A percentile compares a stretch with the other conserved stretches of the same genome.
Evolutionary conservation across 2,888 invertebrate genomes (phyloP).

Genomic region (Rhamphomyia laevipes): DNA sequence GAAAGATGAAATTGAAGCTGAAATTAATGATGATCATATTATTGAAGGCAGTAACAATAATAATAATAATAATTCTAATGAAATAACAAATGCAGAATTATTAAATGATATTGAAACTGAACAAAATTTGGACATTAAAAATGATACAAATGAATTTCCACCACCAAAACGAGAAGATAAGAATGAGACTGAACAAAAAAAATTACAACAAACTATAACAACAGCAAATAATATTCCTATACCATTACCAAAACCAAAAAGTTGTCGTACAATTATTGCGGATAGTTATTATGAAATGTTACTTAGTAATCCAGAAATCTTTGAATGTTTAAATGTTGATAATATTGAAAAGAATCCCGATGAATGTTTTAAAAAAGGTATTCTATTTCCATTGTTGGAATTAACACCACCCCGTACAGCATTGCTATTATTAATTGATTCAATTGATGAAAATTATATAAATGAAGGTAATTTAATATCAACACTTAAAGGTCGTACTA

Average conservation of each 20-base stretch:
- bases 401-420: slow-evolving; percentile 78
- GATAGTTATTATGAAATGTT: slow-evolving; percentile 72
- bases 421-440: slow-evolving; percentile 78
- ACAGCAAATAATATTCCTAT: slow-evolving; percentile 24
- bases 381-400: slow-evolving; percentile 76
- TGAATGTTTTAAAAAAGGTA: slow-evolving; percentile 78
- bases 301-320: slow-evolving; percentile 66
- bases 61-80: slow-evolving; percentile 23
- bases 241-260: slow-evolving; percentile 41
- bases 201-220: slow-evolving; percentile 10
- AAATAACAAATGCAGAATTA: slow-evolving; percentile 9
- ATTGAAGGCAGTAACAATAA: slow-evolving; percentile 16
- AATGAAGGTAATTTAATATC: slow-evolving; percentile 43
- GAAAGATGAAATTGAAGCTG: slow-evolving; percentile 32
- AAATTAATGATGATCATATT: slow-evolving; percentile 29
- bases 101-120: slow-evolving; percentile 8
- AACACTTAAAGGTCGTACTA: slow-evolving; percentile 39
- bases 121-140: neutral
- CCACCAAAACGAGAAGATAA: slow-evolving; percentile 7
- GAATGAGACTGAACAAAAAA: slow-evolving; percentile 7
- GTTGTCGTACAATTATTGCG: slow-evolving; percentile 52
- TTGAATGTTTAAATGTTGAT: slow-evolving; percentile 65
- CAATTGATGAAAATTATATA: slow-evolving; percentile 71
- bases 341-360: slow-evolving; percentile 81
- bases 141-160: slow-evolving; percentile 1